Percentiles rank a stretch among this genome's conserved stretches.
Evolutionary conservation across 2,888 invertebrate genomes (phyloP).

Genomic region (Diarsia dahlii): DNA sequence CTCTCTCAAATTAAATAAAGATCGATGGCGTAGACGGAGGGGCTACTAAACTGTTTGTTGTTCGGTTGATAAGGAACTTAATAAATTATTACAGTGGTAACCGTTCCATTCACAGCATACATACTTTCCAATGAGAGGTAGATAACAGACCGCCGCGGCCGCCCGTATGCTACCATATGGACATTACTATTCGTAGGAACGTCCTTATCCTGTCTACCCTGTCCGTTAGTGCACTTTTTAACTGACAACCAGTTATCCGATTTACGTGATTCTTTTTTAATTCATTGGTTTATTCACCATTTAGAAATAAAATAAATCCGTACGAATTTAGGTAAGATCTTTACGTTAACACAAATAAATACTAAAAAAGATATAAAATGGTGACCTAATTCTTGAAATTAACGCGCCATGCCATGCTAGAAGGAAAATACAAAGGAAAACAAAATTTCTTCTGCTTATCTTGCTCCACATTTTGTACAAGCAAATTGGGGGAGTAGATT

Average conservation of each 20-base stretch:
- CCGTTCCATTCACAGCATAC: neutral
- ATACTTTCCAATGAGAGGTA: neutral
- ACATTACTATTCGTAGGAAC: neutral
- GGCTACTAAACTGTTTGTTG: constrained; percentile 10
- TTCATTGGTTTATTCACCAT: neutral
- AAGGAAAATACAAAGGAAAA: constrained; percentile 26
- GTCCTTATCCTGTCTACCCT: constrained; percentile 9
- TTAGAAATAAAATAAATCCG: neutral
- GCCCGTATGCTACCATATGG: neutral
- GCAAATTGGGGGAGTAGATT: constrained; percentile 42
- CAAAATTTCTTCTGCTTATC: constrained; percentile 41
- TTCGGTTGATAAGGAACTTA: constrained; percentile 14
- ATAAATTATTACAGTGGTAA: neutral
- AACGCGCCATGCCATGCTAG: constrained; percentile 1
- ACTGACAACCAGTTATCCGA: constrained; percentile 5
- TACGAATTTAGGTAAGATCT: neutral
- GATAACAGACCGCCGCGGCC: neutral
- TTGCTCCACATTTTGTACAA: constrained; percentile 40
- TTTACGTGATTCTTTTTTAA: neutral
- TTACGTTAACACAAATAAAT: neutral
- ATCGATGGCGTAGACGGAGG: constrained; percentile 21
- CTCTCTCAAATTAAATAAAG: constrained; percentile 27
- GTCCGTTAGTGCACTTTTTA: constrained; percentile 11
- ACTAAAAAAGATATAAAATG: constrained; percentile 1
- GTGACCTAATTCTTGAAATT: constrained; percentile 38